phyloP scores from a whole-genome alignment of 2,888 invertebrate genomes.

The Resseliella maxima region DNA sequence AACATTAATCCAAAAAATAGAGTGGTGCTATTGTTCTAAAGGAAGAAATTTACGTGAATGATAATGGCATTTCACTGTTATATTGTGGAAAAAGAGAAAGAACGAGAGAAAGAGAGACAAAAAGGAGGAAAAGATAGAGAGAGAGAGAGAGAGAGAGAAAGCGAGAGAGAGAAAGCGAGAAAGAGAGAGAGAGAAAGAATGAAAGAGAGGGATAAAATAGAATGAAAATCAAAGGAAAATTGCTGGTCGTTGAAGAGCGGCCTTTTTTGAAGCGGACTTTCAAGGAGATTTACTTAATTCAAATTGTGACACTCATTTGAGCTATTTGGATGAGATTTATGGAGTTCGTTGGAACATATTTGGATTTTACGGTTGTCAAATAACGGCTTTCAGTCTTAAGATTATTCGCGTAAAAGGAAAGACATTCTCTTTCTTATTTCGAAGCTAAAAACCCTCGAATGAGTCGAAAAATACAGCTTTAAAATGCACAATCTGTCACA shows the following conservation, averaged over 20 bases:
- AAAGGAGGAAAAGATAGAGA: not conserved
- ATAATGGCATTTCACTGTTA: not conserved
- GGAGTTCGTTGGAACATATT: not conserved
- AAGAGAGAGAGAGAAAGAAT: too few relatives aligned
- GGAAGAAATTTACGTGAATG: conserved; percentile 28
- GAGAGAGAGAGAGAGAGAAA: too few relatives aligned
- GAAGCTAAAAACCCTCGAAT: too few relatives aligned
- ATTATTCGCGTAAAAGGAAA: too few relatives aligned
- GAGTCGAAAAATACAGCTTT: too few relatives aligned
- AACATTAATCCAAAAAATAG: not conserved
- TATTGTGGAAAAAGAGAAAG: not conserved
- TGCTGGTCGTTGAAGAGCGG: not conserved
- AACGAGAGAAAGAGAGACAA: not conserved
- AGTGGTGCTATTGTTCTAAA: conserved; percentile 37
- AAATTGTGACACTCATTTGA: not conserved
- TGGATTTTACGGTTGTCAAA: not conserved
- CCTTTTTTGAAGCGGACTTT: not conserved
- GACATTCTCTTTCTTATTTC: too few relatives aligned
- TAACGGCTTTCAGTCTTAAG: not conserved
- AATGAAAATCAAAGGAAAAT: not conserved
- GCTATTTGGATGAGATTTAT: not conserved
- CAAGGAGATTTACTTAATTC: not conserved
- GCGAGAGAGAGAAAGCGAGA: not conserved
- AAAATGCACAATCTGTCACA: too few relatives aligned
- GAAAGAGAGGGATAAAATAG: too few relatives aligned